Evolutionary conservation across 2,113 vertebrate genomes (phyloP), one percentile per base, ranked within the genome.

Genomic region (Peucedramus taeniatus): DNA sequence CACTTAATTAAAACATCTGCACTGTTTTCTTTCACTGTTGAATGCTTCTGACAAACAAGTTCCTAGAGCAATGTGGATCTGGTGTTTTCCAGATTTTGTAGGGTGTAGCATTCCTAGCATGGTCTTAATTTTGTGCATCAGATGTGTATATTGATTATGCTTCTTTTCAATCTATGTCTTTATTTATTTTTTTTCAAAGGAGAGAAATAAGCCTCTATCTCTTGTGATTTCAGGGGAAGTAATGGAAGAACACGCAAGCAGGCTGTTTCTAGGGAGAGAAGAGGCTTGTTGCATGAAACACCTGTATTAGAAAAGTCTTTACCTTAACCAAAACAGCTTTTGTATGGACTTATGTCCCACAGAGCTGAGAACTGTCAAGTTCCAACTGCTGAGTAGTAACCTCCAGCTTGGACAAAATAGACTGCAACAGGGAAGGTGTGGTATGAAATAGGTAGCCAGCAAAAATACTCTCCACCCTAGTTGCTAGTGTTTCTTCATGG

Each of bases 1-100:
- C 54, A 39, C 45, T 83, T 92, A 84, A 71, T 96, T 95, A 93
- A 96, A 96, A 69, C 66, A 78, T 94, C 90, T 89, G 53, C 37
- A 53, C 24, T 92, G 44, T 93, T 83, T 59, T 83, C 66, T 78
- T 96, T 92, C 39, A 60, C 78, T 5, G 26, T 56, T 50, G 56
- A 93, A 82, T 91, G 53, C 28, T 85, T 93, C 59, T 83, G 85
- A 95, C 72, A 96, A 91, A 63, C 33, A 92, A 76, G 50, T 59
- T 92, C 50, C 57, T n/a, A 66, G 16, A 95, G 71, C 59, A 90
- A 85, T 33, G 6, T 42, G 31, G 15, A 61, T 61, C 35, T 68
- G 20, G 28, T 81, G 24, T 87, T 91, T 51, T 77, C 66, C 63
- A 83, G 51, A 78, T 90, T 74, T 89, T 72, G 11, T 66, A 44